phyloP scores from a whole-genome alignment of 2,888 invertebrate genomes.

The Nemoura dubitans region DNA sequence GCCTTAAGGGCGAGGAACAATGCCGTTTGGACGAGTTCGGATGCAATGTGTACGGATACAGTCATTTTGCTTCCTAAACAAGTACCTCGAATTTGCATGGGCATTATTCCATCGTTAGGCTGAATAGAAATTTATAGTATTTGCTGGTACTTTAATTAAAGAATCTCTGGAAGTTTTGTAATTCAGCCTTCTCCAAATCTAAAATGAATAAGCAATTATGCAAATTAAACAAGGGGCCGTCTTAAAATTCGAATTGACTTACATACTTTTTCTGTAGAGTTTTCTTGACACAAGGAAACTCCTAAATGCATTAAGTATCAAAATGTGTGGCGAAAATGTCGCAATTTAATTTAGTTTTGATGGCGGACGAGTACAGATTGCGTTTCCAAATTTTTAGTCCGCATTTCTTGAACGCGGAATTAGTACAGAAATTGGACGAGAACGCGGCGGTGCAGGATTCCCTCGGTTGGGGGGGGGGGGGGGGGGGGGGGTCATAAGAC shows the following conservation, averaged over 20 bases:
- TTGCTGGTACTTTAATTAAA: conserved; percentile 12
- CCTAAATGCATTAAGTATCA: conserved; percentile 12
- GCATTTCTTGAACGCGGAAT: neutral
- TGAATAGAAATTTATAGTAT: neutral
- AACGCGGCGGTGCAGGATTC: neutral
- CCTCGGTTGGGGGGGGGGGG: neutral
- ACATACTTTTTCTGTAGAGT: neutral
- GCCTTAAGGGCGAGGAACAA: too few relatives aligned
- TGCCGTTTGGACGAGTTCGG: too few relatives aligned
- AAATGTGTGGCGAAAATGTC: conserved; percentile 1
- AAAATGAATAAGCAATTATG: conserved; percentile 12
- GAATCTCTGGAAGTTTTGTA: neutral
- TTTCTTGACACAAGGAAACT: conserved; percentile 9
- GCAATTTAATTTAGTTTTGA: neutral
- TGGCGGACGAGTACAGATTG: neutral
- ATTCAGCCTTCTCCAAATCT: conserved; percentile 12
- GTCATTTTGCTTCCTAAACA: neutral
- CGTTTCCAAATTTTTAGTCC: neutral
- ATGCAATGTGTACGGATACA: neutral
- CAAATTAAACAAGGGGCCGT: neutral
- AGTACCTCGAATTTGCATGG: neutral
- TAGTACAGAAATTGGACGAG: neutral
- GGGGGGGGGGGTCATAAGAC: neutral
- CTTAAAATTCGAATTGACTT: conserved; percentile 4
- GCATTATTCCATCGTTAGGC: conserved; percentile 7